Conservation (phyloP, 2,113 vertebrate species). For the Cyprinodon tularosa region DNA sequence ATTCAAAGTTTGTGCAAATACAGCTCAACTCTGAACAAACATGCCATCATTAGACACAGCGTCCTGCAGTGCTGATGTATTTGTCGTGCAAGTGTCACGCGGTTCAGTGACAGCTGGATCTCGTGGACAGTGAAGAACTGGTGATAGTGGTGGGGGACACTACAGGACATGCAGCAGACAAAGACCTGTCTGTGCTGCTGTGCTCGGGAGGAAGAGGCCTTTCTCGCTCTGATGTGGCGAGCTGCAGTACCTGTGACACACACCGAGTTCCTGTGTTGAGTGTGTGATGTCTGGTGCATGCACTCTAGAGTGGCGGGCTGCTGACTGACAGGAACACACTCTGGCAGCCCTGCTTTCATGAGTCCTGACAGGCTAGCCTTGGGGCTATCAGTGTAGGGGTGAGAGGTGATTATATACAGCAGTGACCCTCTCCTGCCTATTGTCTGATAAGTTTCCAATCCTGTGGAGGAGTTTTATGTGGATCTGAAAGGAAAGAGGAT, state of each 20-base stretch:
- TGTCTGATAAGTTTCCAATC: constrained; percentile 33
- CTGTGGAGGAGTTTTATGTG: constrained; percentile 21
- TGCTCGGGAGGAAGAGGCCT: constrained; percentile 65
- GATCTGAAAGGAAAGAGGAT: constrained; percentile 20
- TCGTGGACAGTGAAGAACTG: not conserved
- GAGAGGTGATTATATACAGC: constrained; percentile 39
- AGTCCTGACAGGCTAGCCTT: constrained; percentile 53
- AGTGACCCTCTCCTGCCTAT: constrained; percentile 14
- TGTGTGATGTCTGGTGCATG: constrained; percentile 37
- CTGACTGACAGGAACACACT: constrained; percentile 50
- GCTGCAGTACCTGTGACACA: constrained; percentile 61
- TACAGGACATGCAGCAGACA: constrained; percentile 57
- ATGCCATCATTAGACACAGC: not conserved
- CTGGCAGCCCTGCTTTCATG: constrained; percentile 26
- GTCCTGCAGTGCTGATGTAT: not conserved
- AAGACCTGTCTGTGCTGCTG: constrained; percentile 49
- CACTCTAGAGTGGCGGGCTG: constrained; percentile 27
- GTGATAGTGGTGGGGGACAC: constrained; percentile 4
- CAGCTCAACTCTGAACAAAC: not conserved
- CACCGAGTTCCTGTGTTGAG: constrained; percentile 61
- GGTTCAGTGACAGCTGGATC: not conserved
- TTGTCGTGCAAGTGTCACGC: not conserved
- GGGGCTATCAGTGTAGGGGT: constrained; percentile 34
- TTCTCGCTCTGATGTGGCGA: constrained; percentile 55
- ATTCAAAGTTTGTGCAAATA: not conserved